Evolutionary conservation across 2,113 vertebrate species (phyloP).

Genomic region (Oryzias javanicus): DNA sequence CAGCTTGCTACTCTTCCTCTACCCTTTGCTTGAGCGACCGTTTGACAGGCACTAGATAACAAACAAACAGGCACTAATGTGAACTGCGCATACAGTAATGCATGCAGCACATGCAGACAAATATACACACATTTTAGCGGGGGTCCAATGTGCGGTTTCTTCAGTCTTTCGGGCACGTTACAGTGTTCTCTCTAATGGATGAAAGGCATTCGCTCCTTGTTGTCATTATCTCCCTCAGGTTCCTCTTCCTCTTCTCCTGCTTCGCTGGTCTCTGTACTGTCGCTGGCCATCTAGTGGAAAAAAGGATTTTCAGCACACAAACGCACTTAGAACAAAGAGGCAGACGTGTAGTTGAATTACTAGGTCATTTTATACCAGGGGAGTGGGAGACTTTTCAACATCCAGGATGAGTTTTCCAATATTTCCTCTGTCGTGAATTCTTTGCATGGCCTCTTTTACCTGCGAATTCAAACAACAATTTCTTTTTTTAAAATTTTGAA

Average conservation of each 20-base stretch:
- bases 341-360: not conserved
- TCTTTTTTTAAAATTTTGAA: too few relatives aligned
- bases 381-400: slow-evolving; percentile 94
- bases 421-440: slow-evolving; percentile 98
- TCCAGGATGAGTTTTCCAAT: slow-evolving; percentile 98
- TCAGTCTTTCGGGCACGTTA: slow-evolving; percentile 20
- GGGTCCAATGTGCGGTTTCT: slow-evolving; percentile 60
- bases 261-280: slow-evolving; percentile 98
- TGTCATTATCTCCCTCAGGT: slow-evolving; percentile 92
- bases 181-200: slow-evolving; percentile 83
- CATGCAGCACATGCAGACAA: slow-evolving; percentile 61
- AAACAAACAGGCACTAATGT: slow-evolving; percentile 32
- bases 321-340: not conserved
- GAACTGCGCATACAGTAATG: slow-evolving; percentile 43
- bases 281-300: slow-evolving; percentile 90
- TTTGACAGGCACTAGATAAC: slow-evolving; percentile 70
- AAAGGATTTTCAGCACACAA: slow-evolving; percentile 7
- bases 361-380: slow-evolving; percentile 82
- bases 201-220: slow-evolving; percentile 97
- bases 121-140: slow-evolving; percentile 69
- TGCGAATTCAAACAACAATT: slow-evolving; percentile 56
- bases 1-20: slow-evolving; percentile 37
- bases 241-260: slow-evolving; percentile 98
- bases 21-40: slow-evolving; percentile 77
- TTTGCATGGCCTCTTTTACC: slow-evolving; percentile 99